A percentile compares a stretch with the other conserved stretches of the same genome.
Conservation (phyloP, 2,113 vertebrate genomes). For the Pseudonaja textilis region DNA sequence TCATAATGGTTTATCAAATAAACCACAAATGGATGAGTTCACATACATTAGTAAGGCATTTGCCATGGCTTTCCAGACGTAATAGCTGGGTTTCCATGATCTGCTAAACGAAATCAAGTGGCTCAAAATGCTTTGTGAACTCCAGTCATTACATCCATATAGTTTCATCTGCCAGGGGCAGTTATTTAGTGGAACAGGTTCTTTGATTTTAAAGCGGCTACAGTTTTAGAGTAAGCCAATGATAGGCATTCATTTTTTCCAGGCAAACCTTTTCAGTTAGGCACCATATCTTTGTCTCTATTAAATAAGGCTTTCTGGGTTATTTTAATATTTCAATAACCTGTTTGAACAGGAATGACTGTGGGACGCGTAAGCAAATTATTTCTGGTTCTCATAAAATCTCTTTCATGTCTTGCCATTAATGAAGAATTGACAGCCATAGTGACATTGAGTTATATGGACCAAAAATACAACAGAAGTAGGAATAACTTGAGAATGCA, state of each 20-base stretch:
- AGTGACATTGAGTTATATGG: not conserved
- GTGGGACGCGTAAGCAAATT: not conserved
- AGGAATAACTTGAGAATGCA: not conserved
- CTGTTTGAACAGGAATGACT: not conserved
- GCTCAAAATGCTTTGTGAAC: not conserved
- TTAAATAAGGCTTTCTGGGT: not conserved
- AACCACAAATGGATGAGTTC: not conserved
- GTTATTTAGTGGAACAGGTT: not conserved
- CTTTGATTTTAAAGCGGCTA: not conserved
- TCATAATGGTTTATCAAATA: not conserved
- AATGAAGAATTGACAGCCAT: not conserved
- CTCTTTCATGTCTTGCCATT: not conserved
- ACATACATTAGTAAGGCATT: not conserved
- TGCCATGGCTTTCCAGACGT: not conserved
- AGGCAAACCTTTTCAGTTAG: not conserved
- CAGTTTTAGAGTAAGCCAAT: not conserved
- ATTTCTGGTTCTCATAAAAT: not conserved
- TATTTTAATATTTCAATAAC: not conserved
- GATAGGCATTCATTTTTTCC: not conserved
- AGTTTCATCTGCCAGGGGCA: not conserved
- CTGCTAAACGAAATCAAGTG: not conserved
- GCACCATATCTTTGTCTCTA: not conserved
- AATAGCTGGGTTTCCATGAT: not conserved
- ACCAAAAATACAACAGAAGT: not conserved
- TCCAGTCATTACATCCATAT: not conserved